phyloP scores from a whole-genome alignment of 2,888 invertebrate genomes.

The Phortica okadai region DNA sequence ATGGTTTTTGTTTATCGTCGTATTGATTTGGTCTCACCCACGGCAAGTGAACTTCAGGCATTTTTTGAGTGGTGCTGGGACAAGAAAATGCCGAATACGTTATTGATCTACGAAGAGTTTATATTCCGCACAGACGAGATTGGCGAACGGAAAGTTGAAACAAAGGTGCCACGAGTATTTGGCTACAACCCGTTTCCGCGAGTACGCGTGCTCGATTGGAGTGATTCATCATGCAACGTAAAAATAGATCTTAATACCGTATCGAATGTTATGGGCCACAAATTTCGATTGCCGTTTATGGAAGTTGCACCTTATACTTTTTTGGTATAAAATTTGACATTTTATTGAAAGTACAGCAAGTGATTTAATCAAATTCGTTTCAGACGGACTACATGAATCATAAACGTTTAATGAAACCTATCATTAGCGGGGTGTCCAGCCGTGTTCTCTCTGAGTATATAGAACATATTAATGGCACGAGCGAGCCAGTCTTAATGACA shows the following conservation, averaged over 20 bases:
- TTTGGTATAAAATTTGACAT: no score
- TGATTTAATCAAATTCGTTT: not conserved
- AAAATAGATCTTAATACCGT: not conserved
- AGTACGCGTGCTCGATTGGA: not conserved
- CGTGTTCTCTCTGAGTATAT: conserved; percentile 46
- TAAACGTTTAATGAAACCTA: not conserved
- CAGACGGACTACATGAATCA: not conserved
- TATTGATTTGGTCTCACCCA: not conserved
- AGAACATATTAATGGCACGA: conserved; percentile 41
- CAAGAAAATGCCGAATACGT: not conserved
- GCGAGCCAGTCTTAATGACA: conserved; percentile 33
- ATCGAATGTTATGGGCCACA: not conserved
- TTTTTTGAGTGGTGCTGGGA: not conserved
- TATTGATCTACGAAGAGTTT: not conserved
- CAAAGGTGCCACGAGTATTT: not conserved
- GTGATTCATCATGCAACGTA: not conserved
- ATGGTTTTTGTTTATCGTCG: conserved; percentile 36
- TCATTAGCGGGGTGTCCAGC: conserved; percentile 46
- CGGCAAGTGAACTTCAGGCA: not conserved
- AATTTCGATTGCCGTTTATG: no score
- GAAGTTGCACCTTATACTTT: no score
- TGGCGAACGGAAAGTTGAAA: no score
- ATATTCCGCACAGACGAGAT: not conserved
- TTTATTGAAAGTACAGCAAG: no score
- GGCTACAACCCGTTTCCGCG: not conserved